Evolutionary conservation across 2,888 invertebrate species (phyloP), one percentile per base, ranked within the genome.

Genomic region (Caenorhabditis sulstoni): DNA sequence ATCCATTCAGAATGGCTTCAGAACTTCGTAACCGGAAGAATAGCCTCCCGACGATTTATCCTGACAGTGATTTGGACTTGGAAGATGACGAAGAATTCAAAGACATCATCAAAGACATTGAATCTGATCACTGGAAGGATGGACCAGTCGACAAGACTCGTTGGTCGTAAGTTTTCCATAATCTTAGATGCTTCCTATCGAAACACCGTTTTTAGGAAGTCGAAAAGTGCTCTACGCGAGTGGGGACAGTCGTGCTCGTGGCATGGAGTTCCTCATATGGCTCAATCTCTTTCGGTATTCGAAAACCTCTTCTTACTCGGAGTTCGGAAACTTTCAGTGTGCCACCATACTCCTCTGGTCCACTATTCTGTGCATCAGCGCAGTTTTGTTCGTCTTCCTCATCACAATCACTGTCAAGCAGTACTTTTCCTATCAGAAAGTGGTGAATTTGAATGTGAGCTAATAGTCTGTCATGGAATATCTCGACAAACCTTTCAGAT

Each of bases 201-300:
- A 70, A 52, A 44, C 9, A 47, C 14, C 5, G 3, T 23, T 53
- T 65, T 4, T 44, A 78, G 78, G n/a, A 73, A 79, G 64, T 68
- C 65, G 12, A 79, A 74, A 64, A 67, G 37, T 18, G 45, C 67
- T 59, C 41, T 74, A 62, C 57, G 65, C 11, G 68, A 68, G 16
- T 79, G 79, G 79, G 79, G 79, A 39, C 5, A 53, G 45, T 62
- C 73, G 5, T 79, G 73, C 47, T 74, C 73, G 12, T 74, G 73
- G 73, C 79, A 79, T 68, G 79, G 79, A 35, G 35, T 79, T 37
- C 79, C 79, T 29, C 79, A 79, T 58, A 68, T 79, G 67, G 79
- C 79, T 52, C 67, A 73, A 44, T 66, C 71, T 45, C 47, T 74
- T 74, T 65, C 74, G 47, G 73, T 73, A 37, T 29, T 29, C 57